Conservation (phyloP, 2,113 vertebrate species). For the Rhegmatorhina hoffmannsi region DNA sequence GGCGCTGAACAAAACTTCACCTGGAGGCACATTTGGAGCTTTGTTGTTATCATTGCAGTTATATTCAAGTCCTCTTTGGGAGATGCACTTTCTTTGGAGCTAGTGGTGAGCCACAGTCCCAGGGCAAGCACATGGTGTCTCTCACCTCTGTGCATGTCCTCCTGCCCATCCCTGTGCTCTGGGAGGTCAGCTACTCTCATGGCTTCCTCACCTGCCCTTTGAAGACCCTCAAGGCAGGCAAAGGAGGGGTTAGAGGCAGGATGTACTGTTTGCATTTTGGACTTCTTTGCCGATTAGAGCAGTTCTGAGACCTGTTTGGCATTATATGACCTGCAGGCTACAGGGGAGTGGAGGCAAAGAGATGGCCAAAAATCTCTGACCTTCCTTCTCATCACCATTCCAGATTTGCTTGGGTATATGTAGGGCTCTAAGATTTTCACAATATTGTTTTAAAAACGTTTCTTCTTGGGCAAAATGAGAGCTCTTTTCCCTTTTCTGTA, state of each 20-base stretch:
- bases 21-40: background rate
- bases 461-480: background rate
- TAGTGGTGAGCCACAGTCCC: accelerated
- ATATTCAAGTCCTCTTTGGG: background rate
- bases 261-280: background rate
- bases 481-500: background rate
- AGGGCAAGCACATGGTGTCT: accelerated
- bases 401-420: background rate
- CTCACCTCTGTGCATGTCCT: background rate
- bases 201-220: background rate
- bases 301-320: background rate
- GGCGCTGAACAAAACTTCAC: background rate
- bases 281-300: background rate
- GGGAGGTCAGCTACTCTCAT: accelerated
- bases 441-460: background rate
- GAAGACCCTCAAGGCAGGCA: background rate
- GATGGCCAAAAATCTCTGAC: background rate
- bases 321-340: background rate
- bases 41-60: accelerated
- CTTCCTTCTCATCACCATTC: background rate
- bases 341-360: background rate
- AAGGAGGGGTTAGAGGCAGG: background rate
- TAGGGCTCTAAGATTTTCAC: background rate
- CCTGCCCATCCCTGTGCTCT: accelerated
- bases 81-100: background rate